Evolutionary conservation across 2,113 vertebrate species (phyloP).

Genomic region (Gallinago media): DNA sequence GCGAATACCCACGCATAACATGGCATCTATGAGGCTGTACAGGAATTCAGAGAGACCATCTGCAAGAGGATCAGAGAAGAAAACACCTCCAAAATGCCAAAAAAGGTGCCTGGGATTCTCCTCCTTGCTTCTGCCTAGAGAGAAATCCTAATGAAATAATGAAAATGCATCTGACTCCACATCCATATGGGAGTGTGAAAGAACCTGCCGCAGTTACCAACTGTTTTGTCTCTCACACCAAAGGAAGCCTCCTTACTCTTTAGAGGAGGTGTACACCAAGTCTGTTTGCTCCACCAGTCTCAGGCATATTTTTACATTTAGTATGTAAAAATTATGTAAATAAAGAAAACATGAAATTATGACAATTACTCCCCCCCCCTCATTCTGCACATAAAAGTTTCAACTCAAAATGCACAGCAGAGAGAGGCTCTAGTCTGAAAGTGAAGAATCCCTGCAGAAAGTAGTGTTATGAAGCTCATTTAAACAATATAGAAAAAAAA

Average conservation of each 20-base stretch:
- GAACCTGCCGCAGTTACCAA: fast-evolving
- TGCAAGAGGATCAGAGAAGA: not conserved
- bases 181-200: not conserved
- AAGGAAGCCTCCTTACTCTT: not conserved
- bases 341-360: not conserved
- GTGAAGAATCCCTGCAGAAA: not conserved
- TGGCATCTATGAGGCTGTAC: not conserved
- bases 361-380: not conserved
- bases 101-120: not conserved
- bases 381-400: not conserved
- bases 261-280: not conserved
- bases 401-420: not conserved
- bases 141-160: not conserved
- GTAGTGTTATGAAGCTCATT: not conserved
- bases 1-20: not conserved
- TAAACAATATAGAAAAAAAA: not conserved
- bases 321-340: not conserved
- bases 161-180: not conserved
- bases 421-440: not conserved
- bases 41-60: not conserved
- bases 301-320: not conserved
- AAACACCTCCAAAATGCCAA: not conserved
- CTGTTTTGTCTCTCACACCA: not conserved
- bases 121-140: not conserved
- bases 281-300: not conserved